Conservation (phyloP, 1,140 invertebrate species). For the Stegodyphus mimosarum region DNA sequence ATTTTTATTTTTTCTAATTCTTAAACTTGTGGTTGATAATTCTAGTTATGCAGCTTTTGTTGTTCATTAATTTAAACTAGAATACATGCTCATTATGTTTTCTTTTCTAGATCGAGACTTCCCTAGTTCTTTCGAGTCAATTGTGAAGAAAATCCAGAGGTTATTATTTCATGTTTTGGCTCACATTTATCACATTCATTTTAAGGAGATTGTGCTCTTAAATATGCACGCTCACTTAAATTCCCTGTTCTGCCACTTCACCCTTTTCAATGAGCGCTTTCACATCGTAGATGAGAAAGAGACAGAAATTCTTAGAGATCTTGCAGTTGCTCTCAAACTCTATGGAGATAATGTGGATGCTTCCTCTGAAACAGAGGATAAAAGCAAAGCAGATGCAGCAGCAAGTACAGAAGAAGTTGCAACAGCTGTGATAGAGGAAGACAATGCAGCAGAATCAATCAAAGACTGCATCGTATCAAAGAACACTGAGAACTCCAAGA, state of each 20-base stretch:
- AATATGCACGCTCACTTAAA: conserved; percentile 94
- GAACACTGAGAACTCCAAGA: conserved; percentile 53
- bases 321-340: conserved; percentile 65
- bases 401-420: conserved; percentile 34
- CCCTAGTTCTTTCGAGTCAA: conserved; percentile 91
- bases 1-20: too few species aligned
- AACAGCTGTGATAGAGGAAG: conserved; percentile 58
- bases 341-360: conserved; percentile 53
- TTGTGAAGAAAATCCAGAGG: conserved; percentile 95
- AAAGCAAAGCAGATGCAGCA: conserved; percentile 23
- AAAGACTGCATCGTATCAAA: conserved; percentile 56
- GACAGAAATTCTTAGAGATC: conserved; percentile 88
- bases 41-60: too few species aligned
- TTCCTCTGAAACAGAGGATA: conserved; percentile 40
- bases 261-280: conserved; percentile 85
- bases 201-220: conserved; percentile 91
- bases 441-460: conserved; percentile 45
- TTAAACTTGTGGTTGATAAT: too few species aligned
- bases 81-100: conserved; percentile 14
- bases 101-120: conserved; percentile 86
- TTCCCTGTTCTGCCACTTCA: conserved; percentile 96
- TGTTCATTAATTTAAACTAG: too few species aligned
- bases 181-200: conserved; percentile 98
- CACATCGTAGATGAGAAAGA: conserved; percentile 94
- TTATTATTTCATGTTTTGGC: conserved; percentile 97